A percentile compares a stretch with the other conserved stretches of the same genome.
Conservation (phyloP, 2,797 vertebrate genomes). For the Euthynnus affinis region DNA sequence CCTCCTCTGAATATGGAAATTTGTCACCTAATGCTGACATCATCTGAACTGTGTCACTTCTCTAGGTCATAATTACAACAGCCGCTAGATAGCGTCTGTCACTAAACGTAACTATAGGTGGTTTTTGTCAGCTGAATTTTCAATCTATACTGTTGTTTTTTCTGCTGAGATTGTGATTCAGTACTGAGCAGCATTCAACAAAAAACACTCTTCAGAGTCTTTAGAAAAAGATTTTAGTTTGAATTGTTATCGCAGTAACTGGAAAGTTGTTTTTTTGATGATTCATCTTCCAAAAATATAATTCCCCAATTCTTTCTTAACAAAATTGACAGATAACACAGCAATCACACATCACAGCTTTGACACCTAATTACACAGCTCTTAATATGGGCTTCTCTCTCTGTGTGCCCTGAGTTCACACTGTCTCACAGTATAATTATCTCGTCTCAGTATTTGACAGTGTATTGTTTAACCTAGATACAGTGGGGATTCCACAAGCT, state of each 20-base stretch:
- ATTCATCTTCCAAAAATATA: slow-evolving; percentile 55
- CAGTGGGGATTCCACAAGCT: slow-evolving; percentile 78
- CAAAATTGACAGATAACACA: slow-evolving; percentile 76
- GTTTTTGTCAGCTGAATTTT: too few relatives aligned
- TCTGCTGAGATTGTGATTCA: not conserved
- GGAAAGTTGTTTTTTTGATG: slow-evolving; percentile 3
- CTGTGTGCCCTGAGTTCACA: slow-evolving; percentile 75
- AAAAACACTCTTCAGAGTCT: not conserved
- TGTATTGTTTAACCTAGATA: slow-evolving; percentile 80
- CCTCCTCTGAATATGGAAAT: too few relatives aligned
- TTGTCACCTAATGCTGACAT: too few relatives aligned
- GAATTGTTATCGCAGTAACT: not conserved
- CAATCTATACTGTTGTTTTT: too few relatives aligned
- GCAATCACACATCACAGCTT: slow-evolving; percentile 78
- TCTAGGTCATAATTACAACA: too few relatives aligned
- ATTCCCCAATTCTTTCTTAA: slow-evolving; percentile 54
- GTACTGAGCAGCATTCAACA: not conserved
- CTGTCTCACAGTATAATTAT: slow-evolving; percentile 86
- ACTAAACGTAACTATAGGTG: too few relatives aligned
- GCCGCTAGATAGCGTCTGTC: too few relatives aligned
- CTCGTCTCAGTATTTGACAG: slow-evolving; percentile 85
- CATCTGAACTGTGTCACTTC: too few relatives aligned
- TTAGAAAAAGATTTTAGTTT: not conserved
- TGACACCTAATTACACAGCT: slow-evolving; percentile 84
- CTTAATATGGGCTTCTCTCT: slow-evolving; percentile 84